A percentile compares a stretch with the other conserved stretches of the same genome.
Evolutionary conservation across 2,113 vertebrate genomes (phyloP).

Genomic region (Penelope pileata): DNA sequence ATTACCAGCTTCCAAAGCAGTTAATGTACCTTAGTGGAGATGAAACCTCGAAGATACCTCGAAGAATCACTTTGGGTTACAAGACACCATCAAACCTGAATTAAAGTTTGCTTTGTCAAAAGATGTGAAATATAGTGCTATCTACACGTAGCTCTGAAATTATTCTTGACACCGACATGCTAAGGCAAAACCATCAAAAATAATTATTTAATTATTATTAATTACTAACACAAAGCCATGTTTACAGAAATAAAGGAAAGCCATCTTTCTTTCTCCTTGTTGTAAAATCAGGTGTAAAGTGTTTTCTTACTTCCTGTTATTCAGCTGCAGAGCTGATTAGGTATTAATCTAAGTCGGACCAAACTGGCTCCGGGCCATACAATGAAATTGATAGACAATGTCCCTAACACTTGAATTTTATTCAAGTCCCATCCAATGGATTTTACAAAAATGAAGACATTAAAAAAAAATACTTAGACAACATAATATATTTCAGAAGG

Average conservation of each 20-base stretch:
- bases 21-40: fast-evolving
- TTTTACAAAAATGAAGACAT: too few relatives aligned
- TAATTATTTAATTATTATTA: not conserved
- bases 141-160: not conserved
- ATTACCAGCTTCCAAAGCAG: not conserved
- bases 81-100: not conserved
- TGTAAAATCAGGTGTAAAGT: not conserved
- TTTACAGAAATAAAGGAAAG: not conserved
- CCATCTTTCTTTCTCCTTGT: not conserved
- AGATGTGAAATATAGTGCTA: not conserved
- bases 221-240: not conserved
- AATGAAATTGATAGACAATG: not conserved
- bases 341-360: not conserved
- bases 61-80: not conserved
- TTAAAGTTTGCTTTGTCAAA: not conserved
- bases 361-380: fast-evolving
- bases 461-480: not conserved
- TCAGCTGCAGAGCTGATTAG: not conserved
- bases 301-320: not conserved
- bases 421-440: not conserved
- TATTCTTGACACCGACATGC: not conserved
- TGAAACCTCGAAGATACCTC: not conserved
- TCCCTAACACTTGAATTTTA: not conserved
- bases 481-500: not conserved
- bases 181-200: not conserved